phyloP scores from a whole-genome alignment of 2,113 vertebrate genomes.

The Rattus rattus region DNA sequence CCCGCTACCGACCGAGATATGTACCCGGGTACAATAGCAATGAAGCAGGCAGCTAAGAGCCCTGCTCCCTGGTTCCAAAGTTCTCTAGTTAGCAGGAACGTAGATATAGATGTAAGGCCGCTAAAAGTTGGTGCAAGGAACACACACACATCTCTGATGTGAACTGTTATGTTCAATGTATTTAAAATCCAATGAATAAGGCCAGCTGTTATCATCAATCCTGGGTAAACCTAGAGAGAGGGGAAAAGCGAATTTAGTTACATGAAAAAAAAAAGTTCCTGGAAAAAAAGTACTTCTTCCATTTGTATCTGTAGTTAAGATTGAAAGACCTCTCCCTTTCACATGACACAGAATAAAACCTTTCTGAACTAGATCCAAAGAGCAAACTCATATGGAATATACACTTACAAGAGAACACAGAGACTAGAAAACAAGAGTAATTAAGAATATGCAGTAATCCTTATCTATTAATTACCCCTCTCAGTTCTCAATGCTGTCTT shows the following conservation, averaged over 20 bases:
- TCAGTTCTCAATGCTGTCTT: background rate
- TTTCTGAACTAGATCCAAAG: slow-evolving; percentile 5
- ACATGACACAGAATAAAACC: slow-evolving; percentile 45
- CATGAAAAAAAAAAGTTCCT: slow-evolving; percentile 1
- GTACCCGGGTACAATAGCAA: slow-evolving; percentile 98
- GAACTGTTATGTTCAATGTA: slow-evolving; percentile 97
- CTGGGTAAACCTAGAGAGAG: slow-evolving; percentile 94
- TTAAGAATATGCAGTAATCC: background rate
- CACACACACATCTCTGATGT: slow-evolving; percentile 98
- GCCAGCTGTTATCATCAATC: slow-evolving; percentile 99
- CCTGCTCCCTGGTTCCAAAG: slow-evolving; percentile 99
- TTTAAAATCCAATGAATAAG: slow-evolving; percentile 99
- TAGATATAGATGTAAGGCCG: slow-evolving; percentile 98
- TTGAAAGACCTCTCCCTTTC: slow-evolving; percentile 2
- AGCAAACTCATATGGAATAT: background rate
- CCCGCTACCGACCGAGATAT: slow-evolving; percentile 99
- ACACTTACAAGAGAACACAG: background rate
- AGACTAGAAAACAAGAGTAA: slow-evolving; percentile 16
- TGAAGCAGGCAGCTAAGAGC: slow-evolving; percentile 98
- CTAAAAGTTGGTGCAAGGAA: slow-evolving; percentile 99
- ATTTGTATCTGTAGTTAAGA: slow-evolving; percentile 19
- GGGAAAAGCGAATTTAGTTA: background rate
- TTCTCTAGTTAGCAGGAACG: slow-evolving; percentile 98
- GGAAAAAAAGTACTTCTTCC: background rate
- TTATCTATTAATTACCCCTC: background rate